A percentile compares a stretch with the other conserved stretches of the same genome.
These are phyloP conservation scores for Drosophila ogumai DNA, from an alignment of 1,140 invertebrate species.

Conservation along the genomic window DNA sequence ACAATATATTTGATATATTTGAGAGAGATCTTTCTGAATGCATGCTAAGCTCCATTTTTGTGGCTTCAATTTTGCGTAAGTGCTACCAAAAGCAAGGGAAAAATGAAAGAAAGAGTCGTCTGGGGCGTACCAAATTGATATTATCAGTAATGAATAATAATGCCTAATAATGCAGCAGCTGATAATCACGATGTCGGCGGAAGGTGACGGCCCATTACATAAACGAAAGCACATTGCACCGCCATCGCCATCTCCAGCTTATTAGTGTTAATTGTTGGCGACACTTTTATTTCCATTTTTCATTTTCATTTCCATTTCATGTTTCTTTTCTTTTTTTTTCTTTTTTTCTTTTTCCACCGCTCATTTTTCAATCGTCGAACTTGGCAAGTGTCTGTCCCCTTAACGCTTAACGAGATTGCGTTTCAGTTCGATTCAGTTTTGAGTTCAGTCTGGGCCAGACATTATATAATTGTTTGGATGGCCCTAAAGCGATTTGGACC, in stretches of 20 bases:
- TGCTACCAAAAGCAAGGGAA: neutral
- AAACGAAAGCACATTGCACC: slow-evolving; percentile 65
- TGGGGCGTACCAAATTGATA: slow-evolving; percentile 60
- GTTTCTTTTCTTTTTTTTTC: slow-evolving; percentile 2
- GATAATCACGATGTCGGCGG: slow-evolving; percentile 43
- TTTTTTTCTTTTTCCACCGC: slow-evolving; percentile 13
- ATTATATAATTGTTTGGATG: slow-evolving; percentile 30
- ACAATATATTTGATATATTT: too few species aligned
- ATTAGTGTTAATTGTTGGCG: slow-evolving; percentile 60
- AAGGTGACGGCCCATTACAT: slow-evolving; percentile 66
- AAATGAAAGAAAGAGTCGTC: slow-evolving; percentile 28
- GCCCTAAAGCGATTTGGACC: slow-evolving; percentile 34
- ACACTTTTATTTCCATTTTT: slow-evolving; percentile 44
- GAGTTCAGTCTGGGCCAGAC: slow-evolving; percentile 18
- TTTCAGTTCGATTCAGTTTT: slow-evolving; percentile 14
- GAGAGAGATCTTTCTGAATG: too few species aligned
- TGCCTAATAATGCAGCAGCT: slow-evolving; percentile 61
- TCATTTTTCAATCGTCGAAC: slow-evolving; percentile 23
- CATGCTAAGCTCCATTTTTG: neutral
- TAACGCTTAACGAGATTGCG: slow-evolving; percentile 76
- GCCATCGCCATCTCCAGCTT: slow-evolving; percentile 20
- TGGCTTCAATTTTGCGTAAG: slow-evolving; percentile 35
- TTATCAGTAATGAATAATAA: slow-evolving; percentile 77
- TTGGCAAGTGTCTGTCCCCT: slow-evolving; percentile 39
- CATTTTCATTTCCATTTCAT: slow-evolving; percentile 34